phyloP scores from a whole-genome alignment of 2,888 invertebrate species.

The Meiosimyza platycephala region DNA sequence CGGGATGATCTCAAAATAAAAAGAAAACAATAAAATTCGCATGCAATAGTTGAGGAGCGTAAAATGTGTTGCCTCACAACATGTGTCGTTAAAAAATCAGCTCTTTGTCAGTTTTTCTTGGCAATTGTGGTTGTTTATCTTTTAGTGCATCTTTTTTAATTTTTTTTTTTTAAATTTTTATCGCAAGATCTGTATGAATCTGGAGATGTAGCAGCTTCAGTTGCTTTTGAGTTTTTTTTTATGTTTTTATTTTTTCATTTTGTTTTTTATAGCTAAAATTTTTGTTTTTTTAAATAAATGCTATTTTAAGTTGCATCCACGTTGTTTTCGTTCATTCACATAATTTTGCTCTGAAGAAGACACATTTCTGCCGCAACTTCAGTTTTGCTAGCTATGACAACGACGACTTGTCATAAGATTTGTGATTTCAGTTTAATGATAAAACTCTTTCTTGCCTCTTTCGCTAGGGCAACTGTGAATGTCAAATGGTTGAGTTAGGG shows the following conservation, averaged over 20 bases:
- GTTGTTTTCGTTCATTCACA: conserved; percentile 3
- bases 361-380: not conserved
- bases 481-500: not conserved
- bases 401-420: conserved; percentile 3
- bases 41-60: too few species aligned
- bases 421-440: conserved; percentile 11
- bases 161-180: not conserved
- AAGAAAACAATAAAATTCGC: too few species aligned
- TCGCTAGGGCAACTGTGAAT: not conserved
- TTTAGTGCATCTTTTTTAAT: not conserved
- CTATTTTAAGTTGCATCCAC: conserved; percentile 2
- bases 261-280: not conserved
- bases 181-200: not conserved
- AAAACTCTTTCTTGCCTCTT: not conserved
- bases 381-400: not conserved
- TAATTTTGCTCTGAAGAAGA: not conserved
- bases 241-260: not conserved
- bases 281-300: not conserved
- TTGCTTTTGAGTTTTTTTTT: not conserved
- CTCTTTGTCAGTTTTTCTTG: conserved; percentile 1
- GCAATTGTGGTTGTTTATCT: conserved; percentile 7
- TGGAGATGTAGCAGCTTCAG: not conserved
- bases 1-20: too few species aligned
- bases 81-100: not conserved
- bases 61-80: too few species aligned